Evolutionary conservation across 2,797 vertebrate genomes (phyloP), one percentile per base, ranked within the genome.

Genomic region (Ctenopoma kingsleyae): DNA sequence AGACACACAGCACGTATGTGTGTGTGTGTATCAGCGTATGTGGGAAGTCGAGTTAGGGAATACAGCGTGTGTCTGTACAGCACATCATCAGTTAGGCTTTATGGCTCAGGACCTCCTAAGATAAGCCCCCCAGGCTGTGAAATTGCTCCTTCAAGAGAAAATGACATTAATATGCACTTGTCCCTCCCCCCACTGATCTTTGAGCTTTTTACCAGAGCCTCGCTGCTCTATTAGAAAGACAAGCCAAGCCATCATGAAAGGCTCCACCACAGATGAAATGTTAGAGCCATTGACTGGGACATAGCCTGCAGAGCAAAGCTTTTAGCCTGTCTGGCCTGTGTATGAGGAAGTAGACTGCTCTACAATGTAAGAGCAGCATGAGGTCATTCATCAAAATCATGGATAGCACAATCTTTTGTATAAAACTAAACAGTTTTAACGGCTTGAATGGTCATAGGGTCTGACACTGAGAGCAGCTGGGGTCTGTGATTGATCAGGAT

Each of bases 101-200:
- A 83, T 86, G 83, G 85, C 85, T 91, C 83, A 86, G 81, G 83
- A 85, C 89, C 78, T 89, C 83, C 90, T 87, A 79, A 91, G 74
- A 88, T 91, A 89, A 91, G 81, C 87, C 91, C 88, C 87, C 87
- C 85, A 85, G 90, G 92, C 90, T 88, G 89, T 87, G 90, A 91
- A 91, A 90, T 91, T 91, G 89, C 91, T 92, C 91, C 86, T 88
- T 90, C 82, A 89, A 88, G 91, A 90, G 87, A 89, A 92, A 92
- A 92, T 88, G 87, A 91, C 90, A 92, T 91, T 91, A 91, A 94
- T 93, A 92, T 91, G 87, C 71, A 20, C 67, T 84, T 59, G 74
- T 81, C 81, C 86, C 81, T 84, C 82, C 87, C 82, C 85, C 79
- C 67, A 51, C 79, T 83, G 89, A 90, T 90, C 83, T 84, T 81